Evolutionary conservation across 1,140 invertebrate species (phyloP).

Genomic region (Apolygus lucorum): DNA sequence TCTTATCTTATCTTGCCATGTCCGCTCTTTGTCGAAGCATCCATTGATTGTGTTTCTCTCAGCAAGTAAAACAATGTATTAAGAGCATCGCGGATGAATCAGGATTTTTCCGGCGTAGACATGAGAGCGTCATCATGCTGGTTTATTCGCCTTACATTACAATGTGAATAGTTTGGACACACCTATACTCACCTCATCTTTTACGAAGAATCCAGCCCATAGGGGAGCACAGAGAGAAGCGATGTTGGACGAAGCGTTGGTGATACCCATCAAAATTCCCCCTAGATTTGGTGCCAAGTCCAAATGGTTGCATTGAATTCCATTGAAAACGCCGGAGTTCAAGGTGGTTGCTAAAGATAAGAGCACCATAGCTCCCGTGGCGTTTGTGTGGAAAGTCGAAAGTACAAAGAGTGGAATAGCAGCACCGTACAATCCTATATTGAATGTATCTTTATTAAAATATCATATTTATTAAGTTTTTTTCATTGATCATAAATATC

Average conservation of each 20-base stretch:
- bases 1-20: background rate
- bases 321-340: conserved; percentile 52
- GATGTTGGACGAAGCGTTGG: conserved; percentile 63
- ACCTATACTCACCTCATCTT: conserved; percentile 37
- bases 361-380: conserved; percentile 49
- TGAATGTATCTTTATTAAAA: too few species aligned
- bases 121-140: background rate
- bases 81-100: background rate
- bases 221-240: conserved; percentile 61
- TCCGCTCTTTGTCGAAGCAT: background rate
- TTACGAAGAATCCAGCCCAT: conserved; percentile 43
- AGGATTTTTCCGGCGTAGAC: background rate
- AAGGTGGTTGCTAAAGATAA: conserved; percentile 41
- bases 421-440: too few species aligned
- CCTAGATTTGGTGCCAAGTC: conserved; percentile 63
- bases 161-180: too few species aligned
- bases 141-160: too few species aligned
- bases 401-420: too few species aligned
- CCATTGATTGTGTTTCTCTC: background rate
- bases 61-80: background rate
- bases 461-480: too few species aligned
- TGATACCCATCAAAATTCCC: conserved; percentile 63
- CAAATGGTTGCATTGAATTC: conserved; percentile 55
- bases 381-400: conserved; percentile 46
- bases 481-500: too few species aligned